phyloP scores from a whole-genome alignment of 2,888 invertebrate genomes.

The Agelastica alni region DNA sequence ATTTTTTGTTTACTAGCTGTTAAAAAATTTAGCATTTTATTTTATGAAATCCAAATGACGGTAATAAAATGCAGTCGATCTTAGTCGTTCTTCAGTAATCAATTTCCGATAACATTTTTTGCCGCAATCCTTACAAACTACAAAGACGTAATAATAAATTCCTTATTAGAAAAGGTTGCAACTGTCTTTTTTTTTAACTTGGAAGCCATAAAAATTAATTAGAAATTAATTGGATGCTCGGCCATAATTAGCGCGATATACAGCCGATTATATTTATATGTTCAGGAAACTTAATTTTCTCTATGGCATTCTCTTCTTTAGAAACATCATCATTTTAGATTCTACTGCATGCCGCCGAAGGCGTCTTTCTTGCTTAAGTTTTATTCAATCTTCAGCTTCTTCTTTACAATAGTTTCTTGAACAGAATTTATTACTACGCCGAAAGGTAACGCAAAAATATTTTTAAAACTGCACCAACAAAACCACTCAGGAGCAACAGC shows the following conservation, averaged over 20 bases:
- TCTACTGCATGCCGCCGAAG: slow-evolving; percentile 2
- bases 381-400: neutral
- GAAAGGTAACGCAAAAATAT: neutral
- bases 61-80: neutral
- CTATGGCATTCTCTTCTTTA: slow-evolving; percentile 5
- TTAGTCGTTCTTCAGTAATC: neutral
- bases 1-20: too few relatives aligned
- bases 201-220: slow-evolving; percentile 15
- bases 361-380: neutral
- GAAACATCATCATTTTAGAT: slow-evolving; percentile 2
- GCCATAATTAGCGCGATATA: slow-evolving; percentile 9
- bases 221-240: slow-evolving; percentile 16
- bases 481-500: too few relatives aligned
- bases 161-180: slow-evolving; percentile 7
- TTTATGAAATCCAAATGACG: neutral
- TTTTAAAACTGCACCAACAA: too few relatives aligned
- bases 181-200: slow-evolving; percentile 1
- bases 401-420: too few relatives aligned
- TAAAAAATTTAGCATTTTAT: too few relatives aligned
- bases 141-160: slow-evolving; percentile 14
- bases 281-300: slow-evolving; percentile 17
- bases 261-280: slow-evolving; percentile 15
- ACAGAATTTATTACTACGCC: too few relatives aligned
- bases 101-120: neutral
- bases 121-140: neutral